phyloP scores from a whole-genome alignment of 2,797 vertebrate genomes.

The Brachyrhaphis roseni region DNA sequence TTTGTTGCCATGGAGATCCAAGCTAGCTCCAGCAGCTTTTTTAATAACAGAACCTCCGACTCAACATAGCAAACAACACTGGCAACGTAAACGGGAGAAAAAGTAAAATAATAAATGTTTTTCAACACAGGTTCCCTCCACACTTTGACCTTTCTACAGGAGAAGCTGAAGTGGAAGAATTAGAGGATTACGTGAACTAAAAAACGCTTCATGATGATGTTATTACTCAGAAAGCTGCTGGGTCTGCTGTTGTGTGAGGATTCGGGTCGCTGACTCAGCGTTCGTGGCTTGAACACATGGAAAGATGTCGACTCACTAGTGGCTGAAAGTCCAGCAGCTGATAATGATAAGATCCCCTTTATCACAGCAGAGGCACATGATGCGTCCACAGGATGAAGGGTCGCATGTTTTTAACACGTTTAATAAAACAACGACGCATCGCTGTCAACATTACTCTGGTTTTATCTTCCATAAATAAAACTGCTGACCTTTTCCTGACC shows the following conservation, averaged over 20 bases:
- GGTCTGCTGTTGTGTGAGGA: not conserved
- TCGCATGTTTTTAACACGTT: slow-evolving; percentile 7
- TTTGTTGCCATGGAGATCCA: not conserved
- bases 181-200: not conserved
- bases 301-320: slow-evolving; percentile 50
- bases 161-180: not conserved
- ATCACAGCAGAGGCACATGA: slow-evolving; percentile 29
- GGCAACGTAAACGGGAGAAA: not conserved
- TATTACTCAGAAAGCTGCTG: not conserved
- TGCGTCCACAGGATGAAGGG: slow-evolving; percentile 16
- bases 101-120: not conserved
- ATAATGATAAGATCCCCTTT: slow-evolving; percentile 48
- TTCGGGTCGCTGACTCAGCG: slow-evolving; percentile 8
- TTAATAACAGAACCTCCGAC: not conserved
- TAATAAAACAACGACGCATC: not conserved
- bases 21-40: not conserved
- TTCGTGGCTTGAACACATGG: slow-evolving; percentile 28
- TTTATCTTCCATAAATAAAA: not conserved
- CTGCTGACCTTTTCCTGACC: not conserved
- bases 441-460: not conserved
- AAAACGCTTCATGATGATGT: not conserved
- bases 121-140: not conserved
- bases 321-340: slow-evolving; percentile 40
- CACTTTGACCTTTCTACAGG: not conserved
- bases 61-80: not conserved